These are phyloP conservation scores for Stomorhina lunata DNA, from an alignment of 2,888 invertebrate species.

Conservation along the genomic window DNA sequence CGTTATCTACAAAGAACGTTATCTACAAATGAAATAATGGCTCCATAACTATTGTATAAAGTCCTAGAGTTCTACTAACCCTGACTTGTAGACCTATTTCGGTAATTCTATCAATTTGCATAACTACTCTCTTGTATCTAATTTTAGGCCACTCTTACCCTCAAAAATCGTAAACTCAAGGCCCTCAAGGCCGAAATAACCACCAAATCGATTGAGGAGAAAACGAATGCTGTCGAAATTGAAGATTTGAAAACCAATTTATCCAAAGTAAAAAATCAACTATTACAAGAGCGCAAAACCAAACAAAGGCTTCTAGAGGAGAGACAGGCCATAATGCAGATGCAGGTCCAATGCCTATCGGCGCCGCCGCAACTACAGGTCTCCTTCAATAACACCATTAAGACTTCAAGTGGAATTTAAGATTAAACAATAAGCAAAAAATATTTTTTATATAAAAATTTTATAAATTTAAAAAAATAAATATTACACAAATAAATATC, in stretches of 20 bases:
- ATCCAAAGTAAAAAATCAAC: conserved; percentile 74
- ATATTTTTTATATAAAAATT: not conserved
- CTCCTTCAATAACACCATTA: conserved; percentile 31
- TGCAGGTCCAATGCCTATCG: conserved; percentile 78
- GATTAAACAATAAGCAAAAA: not conserved
- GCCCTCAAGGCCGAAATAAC: conserved; percentile 77
- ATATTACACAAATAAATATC: too few relatives aligned
- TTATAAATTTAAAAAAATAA: not conserved
- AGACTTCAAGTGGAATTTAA: conserved; percentile 34
- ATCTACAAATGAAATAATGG: too few relatives aligned
- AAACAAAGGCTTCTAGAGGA: conserved; percentile 77
- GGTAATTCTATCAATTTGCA: not conserved
- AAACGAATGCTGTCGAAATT: conserved; percentile 71
- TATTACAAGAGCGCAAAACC: conserved; percentile 75
- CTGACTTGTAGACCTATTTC: too few relatives aligned
- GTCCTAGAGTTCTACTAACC: too few relatives aligned
- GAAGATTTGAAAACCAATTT: conserved; percentile 75
- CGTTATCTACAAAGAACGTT: too few relatives aligned
- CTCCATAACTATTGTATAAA: too few relatives aligned
- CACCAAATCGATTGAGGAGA: conserved; percentile 75
- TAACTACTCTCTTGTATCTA: not conserved
- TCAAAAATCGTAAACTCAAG: conserved; percentile 77
- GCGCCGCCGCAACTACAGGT: conserved; percentile 75
- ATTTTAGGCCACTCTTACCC: conserved; percentile 75
- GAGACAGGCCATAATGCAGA: conserved; percentile 75